A percentile compares a stretch with the other conserved stretches of the same genome.
Conservation (phyloP, 2,888 invertebrate species). For the Drosophila sordidula region DNA sequence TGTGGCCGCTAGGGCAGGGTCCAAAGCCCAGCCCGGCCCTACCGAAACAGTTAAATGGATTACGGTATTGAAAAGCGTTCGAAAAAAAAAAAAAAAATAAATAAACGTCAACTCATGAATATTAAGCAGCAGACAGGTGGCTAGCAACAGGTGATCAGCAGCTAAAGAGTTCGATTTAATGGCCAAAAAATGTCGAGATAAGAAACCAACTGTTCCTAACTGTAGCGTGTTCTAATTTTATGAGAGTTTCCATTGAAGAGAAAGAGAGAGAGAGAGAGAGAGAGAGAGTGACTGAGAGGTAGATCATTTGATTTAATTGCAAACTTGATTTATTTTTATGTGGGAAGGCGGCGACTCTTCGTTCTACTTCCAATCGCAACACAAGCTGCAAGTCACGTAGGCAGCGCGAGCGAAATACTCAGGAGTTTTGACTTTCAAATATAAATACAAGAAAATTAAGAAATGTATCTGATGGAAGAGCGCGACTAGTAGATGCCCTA, state of each 20-base stretch:
- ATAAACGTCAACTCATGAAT: conserved; percentile 53
- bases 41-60: conserved; percentile 71
- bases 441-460: neutral
- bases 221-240: conserved; percentile 65
- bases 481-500: neutral
- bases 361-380: conserved; percentile 4
- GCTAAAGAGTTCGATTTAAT: neutral
- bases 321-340: conserved; percentile 15
- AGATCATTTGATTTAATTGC: conserved; percentile 36
- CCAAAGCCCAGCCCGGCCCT: conserved; percentile 22
- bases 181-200: conserved; percentile 7
- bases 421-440: conserved; percentile 6
- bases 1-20: conserved; percentile 24
- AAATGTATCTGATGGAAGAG: neutral
- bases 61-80: conserved; percentile 61
- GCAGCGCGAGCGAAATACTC: conserved; percentile 9
- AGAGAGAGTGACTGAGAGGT: conserved; percentile 1
- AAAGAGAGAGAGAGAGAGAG: neutral
- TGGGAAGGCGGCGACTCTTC: neutral
- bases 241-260: conserved; percentile 1
- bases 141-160: conserved; percentile 30
- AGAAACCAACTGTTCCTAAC: conserved; percentile 51
- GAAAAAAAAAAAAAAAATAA: conserved; percentile 7
- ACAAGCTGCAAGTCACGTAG: conserved; percentile 38
- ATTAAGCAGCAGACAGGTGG: conserved; percentile 43